Percentiles rank a stretch among this genome's conserved stretches.
Conservation (phyloP, 2,797 vertebrate species). For the Lindbergichthys nudifrons region DNA sequence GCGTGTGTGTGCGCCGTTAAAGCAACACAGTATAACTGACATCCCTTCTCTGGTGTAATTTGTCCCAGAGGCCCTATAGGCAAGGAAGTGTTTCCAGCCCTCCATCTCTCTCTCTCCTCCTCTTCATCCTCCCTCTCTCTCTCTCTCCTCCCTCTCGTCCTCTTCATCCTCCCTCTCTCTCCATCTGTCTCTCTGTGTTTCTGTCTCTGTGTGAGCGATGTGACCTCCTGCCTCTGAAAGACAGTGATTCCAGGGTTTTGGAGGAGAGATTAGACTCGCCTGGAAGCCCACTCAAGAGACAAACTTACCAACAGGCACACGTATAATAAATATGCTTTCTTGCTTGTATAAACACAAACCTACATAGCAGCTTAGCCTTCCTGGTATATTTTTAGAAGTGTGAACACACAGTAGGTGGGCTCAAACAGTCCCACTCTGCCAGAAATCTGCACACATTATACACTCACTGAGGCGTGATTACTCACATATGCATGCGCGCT, state of each 20-base stretch:
- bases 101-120: constrained; percentile 3
- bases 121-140: constrained; percentile 23
- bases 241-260: constrained; percentile 66
- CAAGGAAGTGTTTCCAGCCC: constrained; percentile 47
- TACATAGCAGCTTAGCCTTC: constrained; percentile 24
- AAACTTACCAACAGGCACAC: constrained; percentile 35
- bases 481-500: constrained; percentile 37
- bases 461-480: constrained; percentile 27
- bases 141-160: constrained; percentile 25
- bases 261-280: constrained; percentile 55
- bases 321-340: constrained; percentile 28
- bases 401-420: constrained; percentile 46
- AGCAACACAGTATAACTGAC: constrained; percentile 43
- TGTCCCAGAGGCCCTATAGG: constrained; percentile 60
- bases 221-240: constrained; percentile 69
- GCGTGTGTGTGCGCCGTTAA: constrained; percentile 1
- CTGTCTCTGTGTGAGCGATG: constrained; percentile 28
- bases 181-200: constrained; percentile 51
- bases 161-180: constrained; percentile 49
- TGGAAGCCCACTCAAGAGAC: constrained; percentile 49
- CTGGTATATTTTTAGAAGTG: constrained; percentile 45
- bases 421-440: constrained; percentile 27
- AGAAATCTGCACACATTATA: constrained; percentile 35
- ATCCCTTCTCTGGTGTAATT: constrained; percentile 62
- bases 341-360: constrained; percentile 34